Conservation (phyloP, 2,113 vertebrate genomes). For the Nipponia nippon region DNA sequence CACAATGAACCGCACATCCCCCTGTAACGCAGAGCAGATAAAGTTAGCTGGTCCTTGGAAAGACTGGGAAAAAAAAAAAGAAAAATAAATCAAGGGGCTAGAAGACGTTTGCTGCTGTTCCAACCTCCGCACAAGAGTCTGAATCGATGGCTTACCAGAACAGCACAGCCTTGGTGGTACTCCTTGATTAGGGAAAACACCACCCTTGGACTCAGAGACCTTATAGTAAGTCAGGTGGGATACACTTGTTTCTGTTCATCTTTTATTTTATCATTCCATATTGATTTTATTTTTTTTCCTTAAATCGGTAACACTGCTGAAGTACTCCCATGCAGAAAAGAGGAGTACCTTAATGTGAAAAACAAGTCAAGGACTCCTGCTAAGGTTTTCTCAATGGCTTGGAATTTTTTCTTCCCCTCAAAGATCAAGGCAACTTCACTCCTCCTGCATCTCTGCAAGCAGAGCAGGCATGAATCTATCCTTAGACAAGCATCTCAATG, state of each 20-base stretch:
- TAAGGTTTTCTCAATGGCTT: neutral
- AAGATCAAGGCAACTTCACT: neutral
- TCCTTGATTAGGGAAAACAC: neutral
- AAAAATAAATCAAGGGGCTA: neutral
- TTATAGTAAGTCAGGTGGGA: neutral
- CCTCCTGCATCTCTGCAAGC: neutral
- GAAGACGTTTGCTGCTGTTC: neutral
- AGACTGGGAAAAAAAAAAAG: neutral
- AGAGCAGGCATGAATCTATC: neutral
- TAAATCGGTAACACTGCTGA: neutral
- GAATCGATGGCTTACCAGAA: neutral
- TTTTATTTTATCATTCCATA: neutral
- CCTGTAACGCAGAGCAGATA: neutral
- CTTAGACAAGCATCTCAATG: neutral
- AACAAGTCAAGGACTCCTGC: neutral
- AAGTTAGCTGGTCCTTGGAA: neutral
- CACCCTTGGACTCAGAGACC: neutral
- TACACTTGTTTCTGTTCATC: neutral
- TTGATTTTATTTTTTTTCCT: neutral
- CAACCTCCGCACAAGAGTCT: neutral
- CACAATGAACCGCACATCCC: constrained; percentile 21
- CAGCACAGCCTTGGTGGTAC: neutral
- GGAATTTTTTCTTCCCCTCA: neutral
- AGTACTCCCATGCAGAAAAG: neutral
- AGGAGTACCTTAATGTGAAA: neutral